A percentile compares a stretch with the other conserved stretches of the same genome.
phyloP scores from a whole-genome alignment of 2,797 vertebrate species.

The Rhinophrynus dorsalis region DNA sequence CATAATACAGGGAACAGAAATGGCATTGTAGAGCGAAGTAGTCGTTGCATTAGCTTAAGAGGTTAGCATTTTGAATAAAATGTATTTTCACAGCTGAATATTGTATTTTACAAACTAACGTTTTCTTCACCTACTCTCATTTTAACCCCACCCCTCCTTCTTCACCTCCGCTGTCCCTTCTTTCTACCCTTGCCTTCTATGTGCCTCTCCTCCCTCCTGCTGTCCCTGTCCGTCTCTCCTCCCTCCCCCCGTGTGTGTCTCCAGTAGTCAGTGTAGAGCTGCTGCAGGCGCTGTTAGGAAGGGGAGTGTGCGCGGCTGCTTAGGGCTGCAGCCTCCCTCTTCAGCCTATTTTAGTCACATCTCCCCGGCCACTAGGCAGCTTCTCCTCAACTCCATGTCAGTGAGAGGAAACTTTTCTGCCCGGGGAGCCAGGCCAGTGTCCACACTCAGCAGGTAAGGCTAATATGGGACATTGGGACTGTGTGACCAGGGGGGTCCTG shows the following conservation, averaged over 20 bases:
- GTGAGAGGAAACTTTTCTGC: conserved; percentile 20
- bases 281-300: conserved; percentile 37
- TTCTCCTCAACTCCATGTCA: background rate
- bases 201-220: conserved; percentile 8
- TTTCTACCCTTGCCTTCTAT: too few relatives aligned
- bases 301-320: conserved; percentile 27
- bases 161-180: too few relatives aligned
- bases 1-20: too few relatives aligned
- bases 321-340: conserved; percentile 34
- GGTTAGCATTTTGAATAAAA: too few relatives aligned
- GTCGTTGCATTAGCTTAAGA: too few relatives aligned
- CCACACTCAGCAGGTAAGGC: conserved; percentile 25
- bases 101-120: too few relatives aligned
- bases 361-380: conserved; percentile 20
- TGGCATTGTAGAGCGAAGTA: too few relatives aligned
- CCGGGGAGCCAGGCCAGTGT: background rate
- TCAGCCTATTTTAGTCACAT: conserved; percentile 39
- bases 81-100: too few relatives aligned
- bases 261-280: conserved; percentile 20
- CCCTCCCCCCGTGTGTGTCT: background rate
- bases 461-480: background rate
- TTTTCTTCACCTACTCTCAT: too few relatives aligned
- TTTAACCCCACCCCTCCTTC: too few relatives aligned
- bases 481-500: too few relatives aligned
- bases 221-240: conserved; percentile 27